A percentile compares a stretch with the other conserved stretches of the same genome.
These are phyloP conservation scores for Zhuqinia jingwanae DNA, from an alignment of 2,888 invertebrate genomes.

Conservation along the genomic window DNA sequence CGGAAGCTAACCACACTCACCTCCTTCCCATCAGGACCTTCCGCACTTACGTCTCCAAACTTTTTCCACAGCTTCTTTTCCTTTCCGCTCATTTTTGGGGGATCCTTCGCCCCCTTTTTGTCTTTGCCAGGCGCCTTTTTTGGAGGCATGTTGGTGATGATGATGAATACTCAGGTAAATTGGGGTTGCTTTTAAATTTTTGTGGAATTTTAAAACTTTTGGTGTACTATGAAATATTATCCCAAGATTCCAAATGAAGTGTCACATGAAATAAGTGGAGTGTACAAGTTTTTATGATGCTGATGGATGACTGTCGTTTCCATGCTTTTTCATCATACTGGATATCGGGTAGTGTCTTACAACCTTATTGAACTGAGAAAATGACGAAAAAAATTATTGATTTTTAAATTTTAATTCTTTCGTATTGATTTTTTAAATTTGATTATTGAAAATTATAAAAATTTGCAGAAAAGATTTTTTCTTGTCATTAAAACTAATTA, in stretches of 20 bases:
- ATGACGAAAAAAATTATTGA: too few species aligned
- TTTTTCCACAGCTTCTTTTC: conserved; percentile 74
- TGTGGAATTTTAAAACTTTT: neutral
- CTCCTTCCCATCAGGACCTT: conserved; percentile 71
- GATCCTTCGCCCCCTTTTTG: conserved; percentile 52
- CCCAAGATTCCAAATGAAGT: neutral
- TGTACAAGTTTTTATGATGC: neutral
- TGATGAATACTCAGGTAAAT: neutral
- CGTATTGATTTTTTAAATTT: too few species aligned
- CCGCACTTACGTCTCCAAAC: conserved; percentile 70
- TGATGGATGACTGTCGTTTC: neutral
- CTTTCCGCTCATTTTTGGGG: conserved; percentile 65
- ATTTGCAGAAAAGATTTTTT: too few species aligned
- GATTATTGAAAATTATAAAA: too few species aligned
- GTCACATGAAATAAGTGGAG: neutral
- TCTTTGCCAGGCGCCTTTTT: conserved; percentile 47
- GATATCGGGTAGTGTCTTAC: too few species aligned
- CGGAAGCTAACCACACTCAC: conserved; percentile 62
- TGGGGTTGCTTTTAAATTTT: neutral
- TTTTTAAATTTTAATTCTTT: too few species aligned
- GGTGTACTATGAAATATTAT: neutral
- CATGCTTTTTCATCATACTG: neutral
- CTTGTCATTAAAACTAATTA: too few species aligned
- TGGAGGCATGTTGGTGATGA: conserved; percentile 59
- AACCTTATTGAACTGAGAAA: too few species aligned